A percentile compares a stretch with the other conserved stretches of the same genome.
phyloP scores from a whole-genome alignment of 2,797 vertebrate genomes.

The Catostomus latipinnis region DNA sequence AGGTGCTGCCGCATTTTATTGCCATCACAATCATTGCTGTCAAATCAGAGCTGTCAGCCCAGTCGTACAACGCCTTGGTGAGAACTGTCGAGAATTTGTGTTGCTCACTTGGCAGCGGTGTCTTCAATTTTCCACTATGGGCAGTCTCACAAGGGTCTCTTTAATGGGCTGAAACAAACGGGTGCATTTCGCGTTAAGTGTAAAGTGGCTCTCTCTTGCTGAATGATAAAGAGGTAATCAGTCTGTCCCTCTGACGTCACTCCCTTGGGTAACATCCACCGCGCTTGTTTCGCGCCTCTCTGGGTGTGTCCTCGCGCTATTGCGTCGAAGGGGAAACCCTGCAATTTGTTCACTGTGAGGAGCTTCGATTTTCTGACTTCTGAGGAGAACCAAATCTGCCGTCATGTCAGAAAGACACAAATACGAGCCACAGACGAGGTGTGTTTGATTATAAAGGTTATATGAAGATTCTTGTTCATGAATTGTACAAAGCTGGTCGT shows the following conservation, averaged over 20 bases:
- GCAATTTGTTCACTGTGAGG: slow-evolving; percentile 67
- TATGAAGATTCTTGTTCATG: neutral
- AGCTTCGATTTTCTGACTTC: slow-evolving; percentile 69
- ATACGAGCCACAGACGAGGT: neutral
- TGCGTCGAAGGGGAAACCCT: slow-evolving; percentile 78
- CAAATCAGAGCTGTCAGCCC: neutral
- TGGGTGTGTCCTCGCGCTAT: slow-evolving; percentile 79
- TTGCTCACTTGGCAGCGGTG: neutral
- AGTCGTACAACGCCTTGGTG: neutral
- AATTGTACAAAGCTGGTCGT: neutral
- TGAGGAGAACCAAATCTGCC: slow-evolving; percentile 69
- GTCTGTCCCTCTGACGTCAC: slow-evolving; percentile 71
- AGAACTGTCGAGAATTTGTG: neutral
- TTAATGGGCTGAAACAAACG: slow-evolving; percentile 1
- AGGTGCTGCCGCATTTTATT: neutral
- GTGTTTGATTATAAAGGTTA: neutral
- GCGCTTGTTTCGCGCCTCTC: slow-evolving; percentile 57
- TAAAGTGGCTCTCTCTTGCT: slow-evolving; percentile 24
- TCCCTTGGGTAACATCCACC: slow-evolving; percentile 58
- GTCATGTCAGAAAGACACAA: slow-evolving; percentile 18
- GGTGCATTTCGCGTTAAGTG: slow-evolving; percentile 3
- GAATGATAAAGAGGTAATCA: slow-evolving; percentile 47
- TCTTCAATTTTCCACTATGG: neutral
- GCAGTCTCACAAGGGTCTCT: neutral
- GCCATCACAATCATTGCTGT: neutral